Evolutionary conservation across 1,140 invertebrate species (phyloP).

Genomic region (Thaumatotibia leucotreta): DNA sequence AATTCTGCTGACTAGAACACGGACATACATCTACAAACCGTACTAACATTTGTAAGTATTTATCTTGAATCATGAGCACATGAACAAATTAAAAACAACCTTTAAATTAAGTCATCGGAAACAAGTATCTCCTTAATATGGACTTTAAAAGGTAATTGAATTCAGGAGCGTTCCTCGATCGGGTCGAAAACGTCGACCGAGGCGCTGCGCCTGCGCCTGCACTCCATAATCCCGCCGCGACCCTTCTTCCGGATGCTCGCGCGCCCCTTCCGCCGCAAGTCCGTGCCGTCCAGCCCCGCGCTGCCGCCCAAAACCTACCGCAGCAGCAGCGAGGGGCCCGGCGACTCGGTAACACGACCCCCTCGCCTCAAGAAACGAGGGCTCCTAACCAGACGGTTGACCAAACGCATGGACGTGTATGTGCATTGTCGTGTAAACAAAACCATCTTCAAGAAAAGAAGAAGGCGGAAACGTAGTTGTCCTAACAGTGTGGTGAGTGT

Average conservation of each 20-base stretch:
- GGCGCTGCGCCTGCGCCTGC: conserved; percentile 67
- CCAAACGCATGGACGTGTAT: conserved; percentile 63
- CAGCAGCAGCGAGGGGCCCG: conserved; percentile 74
- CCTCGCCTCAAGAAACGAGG: conserved; percentile 53
- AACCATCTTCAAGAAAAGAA: conserved; percentile 41
- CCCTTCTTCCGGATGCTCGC: conserved; percentile 78
- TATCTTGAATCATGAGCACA: neutral
- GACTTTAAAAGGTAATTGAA: neutral
- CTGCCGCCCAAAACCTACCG: conserved; percentile 71
- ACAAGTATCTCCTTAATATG: neutral
- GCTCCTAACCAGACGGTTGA: conserved; percentile 53
- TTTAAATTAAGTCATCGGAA: neutral
- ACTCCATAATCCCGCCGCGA: conserved; percentile 69
- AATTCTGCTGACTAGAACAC: neutral
- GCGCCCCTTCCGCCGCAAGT: conserved; percentile 82
- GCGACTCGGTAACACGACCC: conserved; percentile 60
- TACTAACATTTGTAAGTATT: neutral
- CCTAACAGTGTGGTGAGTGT: conserved; percentile 71
- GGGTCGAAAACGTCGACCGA: conserved; percentile 65
- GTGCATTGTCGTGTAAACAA: conserved; percentile 56
- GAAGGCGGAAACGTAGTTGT: conserved; percentile 41
- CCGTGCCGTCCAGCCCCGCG: conserved; percentile 80
- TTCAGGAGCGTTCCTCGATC: conserved; percentile 61
- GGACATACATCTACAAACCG: neutral
- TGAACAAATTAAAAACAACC: neutral